A percentile compares a stretch with the other conserved stretches of the same genome.
These are phyloP conservation scores for Craterocephalus amniculus DNA, from an alignment of 2,797 vertebrate genomes.

Conservation along the genomic window DNA sequence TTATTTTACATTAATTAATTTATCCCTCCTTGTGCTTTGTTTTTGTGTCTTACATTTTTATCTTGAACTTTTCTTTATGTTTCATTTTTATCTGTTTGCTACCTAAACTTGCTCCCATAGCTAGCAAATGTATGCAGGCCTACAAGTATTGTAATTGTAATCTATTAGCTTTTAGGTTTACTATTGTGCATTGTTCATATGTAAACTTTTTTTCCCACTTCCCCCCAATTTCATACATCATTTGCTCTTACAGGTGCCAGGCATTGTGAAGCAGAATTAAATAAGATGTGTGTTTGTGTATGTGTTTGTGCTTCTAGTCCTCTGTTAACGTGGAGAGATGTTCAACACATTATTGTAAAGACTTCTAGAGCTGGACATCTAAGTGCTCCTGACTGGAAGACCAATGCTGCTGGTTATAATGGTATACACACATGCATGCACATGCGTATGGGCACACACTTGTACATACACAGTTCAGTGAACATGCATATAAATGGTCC, in stretches of 20 bases:
- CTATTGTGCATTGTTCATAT: not conserved
- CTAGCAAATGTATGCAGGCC: not conserved
- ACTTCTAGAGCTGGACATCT: constrained; percentile 96
- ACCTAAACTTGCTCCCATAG: constrained; percentile 20
- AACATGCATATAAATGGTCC: not conserved
- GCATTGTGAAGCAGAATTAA: not conserved
- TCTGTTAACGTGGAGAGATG: constrained; percentile 94
- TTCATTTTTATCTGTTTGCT: constrained; percentile 20
- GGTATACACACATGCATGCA: constrained; percentile 78
- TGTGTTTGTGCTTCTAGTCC: constrained; percentile 76
- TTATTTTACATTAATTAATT: constrained; percentile 31
- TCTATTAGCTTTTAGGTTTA: not conserved
- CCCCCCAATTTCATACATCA: not conserved
- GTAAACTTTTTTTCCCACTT: too few relatives aligned
- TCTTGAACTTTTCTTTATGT: constrained; percentile 8
- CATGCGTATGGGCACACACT: constrained; percentile 6
- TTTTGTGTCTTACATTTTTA: constrained; percentile 7
- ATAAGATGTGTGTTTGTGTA: constrained; percentile 12
- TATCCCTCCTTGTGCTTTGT: not conserved
- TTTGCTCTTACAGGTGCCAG: not conserved
- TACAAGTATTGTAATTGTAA: not conserved
- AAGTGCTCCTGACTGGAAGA: constrained; percentile 98
- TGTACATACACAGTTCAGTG: not conserved
- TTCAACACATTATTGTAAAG: constrained; percentile 98
- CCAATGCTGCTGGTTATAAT: constrained; percentile 97